Base-by-base conservation (phyloP, 2,888 invertebrate species). In the Yponomeuta plumbellus region DNA sequence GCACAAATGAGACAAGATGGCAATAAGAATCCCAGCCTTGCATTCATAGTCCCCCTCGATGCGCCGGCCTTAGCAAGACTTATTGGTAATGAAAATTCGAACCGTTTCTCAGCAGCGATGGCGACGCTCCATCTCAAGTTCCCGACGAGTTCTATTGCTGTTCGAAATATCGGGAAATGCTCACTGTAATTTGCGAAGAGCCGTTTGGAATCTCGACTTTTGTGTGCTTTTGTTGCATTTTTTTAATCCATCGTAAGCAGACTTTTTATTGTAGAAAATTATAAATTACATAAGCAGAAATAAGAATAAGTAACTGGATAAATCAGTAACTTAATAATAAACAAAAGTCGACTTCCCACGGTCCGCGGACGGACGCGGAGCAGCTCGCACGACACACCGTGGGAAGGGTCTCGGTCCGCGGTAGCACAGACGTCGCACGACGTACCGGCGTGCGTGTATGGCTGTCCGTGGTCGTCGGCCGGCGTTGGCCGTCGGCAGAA, bases 41-140 rank as follows among this genome's bases (percentile, higher is more conserved):
- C 75, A 81, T 82, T 82, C 80, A 83, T 82, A 83, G 84, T 82
- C 78, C 74, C 70, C 68, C 44, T 52, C 44, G 44, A 52, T 17
- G 69, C 71, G 72, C 76, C 70, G 39, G 17, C 17, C 40, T 73
- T 71, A 72, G 73, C 73, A 70, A 71, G 69, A 71, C 70, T 72
- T 72, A 72, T 70, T 73, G 73, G 75, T 79, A 80, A 80, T 80
- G 79, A 80, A 79, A 80, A 80, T 80, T 84, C 78, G 81, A 83
- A 80, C 81, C 80, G 80, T 81, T 78, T 74, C 74, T 59, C 44
- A 52, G 17, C 44, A 17, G 13, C 44, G 13, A 52, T 17, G 44
- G 13, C 17, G 44, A 52, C 17, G 44, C 17, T 17, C 17, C 44
- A 17, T 17, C 44, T 52, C 17, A 6, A 34, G 34, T 34, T 34